A percentile compares a stretch with the other conserved stretches of the same genome.
These are phyloP conservation scores for Eristalis tenax DNA, from an alignment of 2,888 invertebrate genomes.

Conservation along the genomic window DNA sequence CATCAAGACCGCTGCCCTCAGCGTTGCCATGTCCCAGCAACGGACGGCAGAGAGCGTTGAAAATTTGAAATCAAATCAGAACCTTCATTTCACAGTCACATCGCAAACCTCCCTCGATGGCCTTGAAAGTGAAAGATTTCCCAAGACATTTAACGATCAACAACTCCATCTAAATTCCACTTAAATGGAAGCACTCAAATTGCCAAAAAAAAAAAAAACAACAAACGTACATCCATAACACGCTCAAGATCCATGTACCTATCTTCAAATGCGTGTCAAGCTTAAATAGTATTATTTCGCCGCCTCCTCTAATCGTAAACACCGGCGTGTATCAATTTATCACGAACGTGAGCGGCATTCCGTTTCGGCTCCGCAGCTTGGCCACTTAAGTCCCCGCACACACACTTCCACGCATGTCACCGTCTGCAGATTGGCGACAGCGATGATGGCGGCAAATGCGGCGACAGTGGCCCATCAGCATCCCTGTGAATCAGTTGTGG, in stretches of 20 bases:
- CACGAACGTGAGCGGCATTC: conserved; percentile 58
- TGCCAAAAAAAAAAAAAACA: conserved; percentile 4
- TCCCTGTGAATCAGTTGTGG: conserved; percentile 42
- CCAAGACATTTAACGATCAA: conserved; percentile 1
- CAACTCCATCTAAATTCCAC: background rate
- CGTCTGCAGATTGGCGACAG: background rate
- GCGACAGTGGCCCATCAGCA: conserved; percentile 25
- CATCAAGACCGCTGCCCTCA: background rate
- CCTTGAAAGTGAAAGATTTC: conserved; percentile 1
- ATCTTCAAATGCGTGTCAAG: conserved; percentile 36
- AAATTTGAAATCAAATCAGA: background rate
- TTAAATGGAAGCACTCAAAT: background rate
- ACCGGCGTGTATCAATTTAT: conserved; percentile 49
- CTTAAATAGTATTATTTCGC: conserved; percentile 50
- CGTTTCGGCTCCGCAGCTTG: background rate
- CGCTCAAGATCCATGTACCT: conserved; percentile 1
- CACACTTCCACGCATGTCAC: background rate
- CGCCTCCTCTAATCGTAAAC: conserved; percentile 59
- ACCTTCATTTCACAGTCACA: background rate
- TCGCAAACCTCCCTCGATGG: background rate
- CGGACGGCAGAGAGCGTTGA: background rate
- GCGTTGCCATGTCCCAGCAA: background rate
- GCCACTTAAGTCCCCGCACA: conserved; percentile 1
- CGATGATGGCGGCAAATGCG: background rate
- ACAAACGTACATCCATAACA: conserved; percentile 9